A percentile compares a stretch with the other conserved stretches of the same genome.
These are phyloP conservation scores for Delichon dasypus DNA, from an alignment of 2,797 vertebrate species.

Conservation along the genomic window DNA sequence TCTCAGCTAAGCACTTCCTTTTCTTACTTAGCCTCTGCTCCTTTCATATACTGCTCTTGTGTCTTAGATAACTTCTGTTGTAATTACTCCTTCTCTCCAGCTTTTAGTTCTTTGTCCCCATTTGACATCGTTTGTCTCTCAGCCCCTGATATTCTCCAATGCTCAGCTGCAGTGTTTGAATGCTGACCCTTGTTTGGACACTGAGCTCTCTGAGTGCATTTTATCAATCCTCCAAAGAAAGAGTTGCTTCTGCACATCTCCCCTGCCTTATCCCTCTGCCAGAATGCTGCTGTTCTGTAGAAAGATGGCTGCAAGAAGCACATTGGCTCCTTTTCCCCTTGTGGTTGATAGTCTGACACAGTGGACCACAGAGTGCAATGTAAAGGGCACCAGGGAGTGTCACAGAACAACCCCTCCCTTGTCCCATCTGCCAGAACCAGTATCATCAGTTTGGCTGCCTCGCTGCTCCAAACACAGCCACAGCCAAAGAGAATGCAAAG, in stretches of 20 bases:
- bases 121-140: neutral
- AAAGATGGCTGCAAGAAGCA: neutral
- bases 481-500: neutral
- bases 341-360: neutral
- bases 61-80: neutral
- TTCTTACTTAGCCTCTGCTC: neutral
- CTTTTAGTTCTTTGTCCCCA: neutral
- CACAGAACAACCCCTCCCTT: neutral
- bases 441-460: neutral
- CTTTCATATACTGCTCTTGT: neutral
- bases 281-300: neutral
- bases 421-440: neutral
- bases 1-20: neutral
- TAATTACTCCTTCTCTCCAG: neutral
- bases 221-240: neutral
- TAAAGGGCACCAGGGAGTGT: neutral
- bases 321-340: neutral
- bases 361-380: neutral
- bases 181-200: rapidly evolving
- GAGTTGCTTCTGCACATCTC: neutral
- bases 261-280: neutral
- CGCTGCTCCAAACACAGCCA: neutral
- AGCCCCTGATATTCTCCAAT: neutral
- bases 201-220: neutral
- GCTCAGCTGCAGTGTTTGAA: neutral